Percentiles rank a stretch among this genome's conserved stretches.
phyloP scores from a whole-genome alignment of 2,113 vertebrate genomes.

The Aegotheles bennettii region DNA sequence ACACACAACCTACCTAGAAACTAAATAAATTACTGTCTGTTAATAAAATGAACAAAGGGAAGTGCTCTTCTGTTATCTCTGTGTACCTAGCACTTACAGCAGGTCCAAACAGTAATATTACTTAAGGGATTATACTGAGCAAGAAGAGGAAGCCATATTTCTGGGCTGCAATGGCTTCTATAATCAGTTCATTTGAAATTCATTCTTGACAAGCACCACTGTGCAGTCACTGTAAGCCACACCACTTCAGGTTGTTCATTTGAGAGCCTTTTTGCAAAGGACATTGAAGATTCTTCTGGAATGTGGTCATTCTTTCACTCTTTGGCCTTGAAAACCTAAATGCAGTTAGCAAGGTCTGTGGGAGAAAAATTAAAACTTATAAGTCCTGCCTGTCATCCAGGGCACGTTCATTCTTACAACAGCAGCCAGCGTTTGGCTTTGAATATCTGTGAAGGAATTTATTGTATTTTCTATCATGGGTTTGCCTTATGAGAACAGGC shows the following conservation, averaged over 20 bases:
- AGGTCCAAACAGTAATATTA: not conserved
- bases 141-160: not conserved
- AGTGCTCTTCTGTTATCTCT: not conserved
- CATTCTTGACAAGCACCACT: not conserved
- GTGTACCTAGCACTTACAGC: not conserved
- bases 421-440: not conserved
- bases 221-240: not conserved
- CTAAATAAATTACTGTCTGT: not conserved
- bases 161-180: not conserved
- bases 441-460: not conserved
- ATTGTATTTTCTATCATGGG: not conserved
- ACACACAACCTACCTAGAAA: not conserved
- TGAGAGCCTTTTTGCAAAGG: not conserved
- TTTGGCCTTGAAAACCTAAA: not conserved
- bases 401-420: not conserved
- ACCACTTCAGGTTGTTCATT: not conserved
- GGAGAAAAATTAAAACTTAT: not conserved
- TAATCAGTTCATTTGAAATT: not conserved
- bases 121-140: not conserved
- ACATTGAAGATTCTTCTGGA: not conserved
- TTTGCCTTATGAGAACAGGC: not conserved
- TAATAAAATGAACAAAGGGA: not conserved
- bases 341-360: not conserved
- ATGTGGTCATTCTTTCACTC: not conserved
- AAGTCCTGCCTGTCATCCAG: not conserved